These are phyloP conservation scores for Microhierax caerulescens DNA, from an alignment of 2,797 vertebrate genomes.

Conservation along the genomic window DNA sequence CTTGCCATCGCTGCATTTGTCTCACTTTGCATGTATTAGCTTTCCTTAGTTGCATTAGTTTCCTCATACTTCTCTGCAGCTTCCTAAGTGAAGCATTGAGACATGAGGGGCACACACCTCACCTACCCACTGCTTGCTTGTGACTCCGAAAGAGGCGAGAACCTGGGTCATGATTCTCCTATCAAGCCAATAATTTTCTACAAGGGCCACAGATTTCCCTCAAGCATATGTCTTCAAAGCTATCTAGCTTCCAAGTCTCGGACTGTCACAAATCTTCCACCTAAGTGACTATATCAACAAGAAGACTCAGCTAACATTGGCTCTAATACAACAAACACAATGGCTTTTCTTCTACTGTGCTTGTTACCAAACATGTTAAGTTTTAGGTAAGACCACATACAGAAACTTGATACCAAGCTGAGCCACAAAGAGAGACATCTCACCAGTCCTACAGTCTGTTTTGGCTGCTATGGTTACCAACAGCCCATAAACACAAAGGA, in stretches of 20 bases:
- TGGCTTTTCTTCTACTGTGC: background rate
- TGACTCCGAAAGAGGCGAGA: background rate
- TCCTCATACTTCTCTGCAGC: background rate
- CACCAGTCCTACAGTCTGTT: background rate
- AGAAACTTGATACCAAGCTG: background rate
- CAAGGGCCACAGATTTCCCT: background rate
- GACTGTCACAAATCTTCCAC: background rate
- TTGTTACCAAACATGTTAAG: background rate
- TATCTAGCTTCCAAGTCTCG: background rate
- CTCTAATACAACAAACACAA: background rate
- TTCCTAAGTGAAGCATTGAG: background rate
- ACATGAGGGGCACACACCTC: background rate
- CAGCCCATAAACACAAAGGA: background rate
- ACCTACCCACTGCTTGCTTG: background rate
- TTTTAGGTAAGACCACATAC: background rate
- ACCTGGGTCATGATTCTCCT: background rate
- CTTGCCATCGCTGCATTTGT: background rate
- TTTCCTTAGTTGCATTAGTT: background rate
- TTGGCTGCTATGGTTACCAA: conserved; percentile 39
- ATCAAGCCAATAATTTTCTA: background rate
- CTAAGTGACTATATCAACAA: background rate
- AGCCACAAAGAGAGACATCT: background rate
- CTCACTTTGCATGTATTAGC: background rate
- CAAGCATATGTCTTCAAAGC: background rate
- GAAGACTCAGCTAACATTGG: background rate